Conservation (phyloP, 2,797 vertebrate species). For the Taeniopygia guttata region DNA sequence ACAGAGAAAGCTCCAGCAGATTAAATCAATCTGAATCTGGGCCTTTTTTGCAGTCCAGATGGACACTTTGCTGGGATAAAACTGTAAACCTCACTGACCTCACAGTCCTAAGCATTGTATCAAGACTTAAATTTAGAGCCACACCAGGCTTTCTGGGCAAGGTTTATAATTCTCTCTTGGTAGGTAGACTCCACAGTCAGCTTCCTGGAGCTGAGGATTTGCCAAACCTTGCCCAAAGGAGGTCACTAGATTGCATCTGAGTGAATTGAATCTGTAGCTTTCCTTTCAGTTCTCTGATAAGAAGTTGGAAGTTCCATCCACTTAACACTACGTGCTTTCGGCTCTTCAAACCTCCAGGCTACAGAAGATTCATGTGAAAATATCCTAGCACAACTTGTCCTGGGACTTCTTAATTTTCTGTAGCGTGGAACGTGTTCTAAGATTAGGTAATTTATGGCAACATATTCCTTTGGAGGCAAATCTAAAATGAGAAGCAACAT, state of each 20-base stretch:
- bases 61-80: background rate
- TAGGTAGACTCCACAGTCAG: background rate
- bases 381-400: background rate
- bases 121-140: background rate
- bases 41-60: background rate
- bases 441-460: background rate
- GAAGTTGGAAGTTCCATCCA: background rate
- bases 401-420: background rate
- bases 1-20: background rate
- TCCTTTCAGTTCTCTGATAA: background rate
- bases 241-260: too few species aligned
- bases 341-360: background rate
- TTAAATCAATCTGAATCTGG: background rate
- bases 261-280: background rate
- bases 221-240: background rate
- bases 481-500: background rate
- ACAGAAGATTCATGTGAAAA: background rate
- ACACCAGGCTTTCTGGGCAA: background rate
- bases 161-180: background rate
- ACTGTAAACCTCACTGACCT: background rate
- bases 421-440: accelerated
- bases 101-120: background rate
- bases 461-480: background rate
- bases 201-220: background rate
- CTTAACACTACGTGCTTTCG: background rate